Base-by-base conservation (phyloP, 2,888 invertebrate genomes). In the Campoletis raptor region DNA sequence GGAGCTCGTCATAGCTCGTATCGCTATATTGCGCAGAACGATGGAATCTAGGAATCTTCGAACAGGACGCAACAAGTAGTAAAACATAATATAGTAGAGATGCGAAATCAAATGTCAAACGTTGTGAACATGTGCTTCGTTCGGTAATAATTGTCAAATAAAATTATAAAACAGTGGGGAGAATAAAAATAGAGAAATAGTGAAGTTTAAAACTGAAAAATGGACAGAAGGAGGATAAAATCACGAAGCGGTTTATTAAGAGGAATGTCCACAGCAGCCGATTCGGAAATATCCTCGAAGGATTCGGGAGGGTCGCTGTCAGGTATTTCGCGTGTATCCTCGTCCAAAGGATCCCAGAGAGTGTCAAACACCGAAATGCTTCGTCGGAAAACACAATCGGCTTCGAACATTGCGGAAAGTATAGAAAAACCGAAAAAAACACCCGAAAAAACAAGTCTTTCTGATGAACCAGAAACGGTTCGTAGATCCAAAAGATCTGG, bases 151-250 rank as follows among this genome's bases (percentile, higher is more conserved):
- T 30, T 30, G 15, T 21, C 9, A 30, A 61, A n/a, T 52, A 5
- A 52, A 52, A 61, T 24, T 3, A 6, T 12, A 57, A 30, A 30
- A 57, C 24, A 15, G 30, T 15, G 7, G 30, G 21, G 21, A 9
- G 21, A 7, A 61, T 30, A 57, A 4, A 24, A 12, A 7, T 30
- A 5, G 2, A 6, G 10, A 30, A 61, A 30, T 61, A 4, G 30
- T 30, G 5, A n/a, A 30, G 7, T 30, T 3, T 30, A 15, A 12
- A 1, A 10, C 4, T 15, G 2, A 18, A 40, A 15, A 2, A 91
- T 91, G 91, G 91, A 91, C 67, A 85, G 79, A 73, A 88, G 91
- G 82, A 91, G 79, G 54, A 79, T 91, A 10, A 90, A 87, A 81
- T 77, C 76, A 7, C 79, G 78, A 42, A 57, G 81, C 30, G 73